Conservation (phyloP, 1,140 invertebrate genomes). For the Drosophila sulfurigaster region DNA sequence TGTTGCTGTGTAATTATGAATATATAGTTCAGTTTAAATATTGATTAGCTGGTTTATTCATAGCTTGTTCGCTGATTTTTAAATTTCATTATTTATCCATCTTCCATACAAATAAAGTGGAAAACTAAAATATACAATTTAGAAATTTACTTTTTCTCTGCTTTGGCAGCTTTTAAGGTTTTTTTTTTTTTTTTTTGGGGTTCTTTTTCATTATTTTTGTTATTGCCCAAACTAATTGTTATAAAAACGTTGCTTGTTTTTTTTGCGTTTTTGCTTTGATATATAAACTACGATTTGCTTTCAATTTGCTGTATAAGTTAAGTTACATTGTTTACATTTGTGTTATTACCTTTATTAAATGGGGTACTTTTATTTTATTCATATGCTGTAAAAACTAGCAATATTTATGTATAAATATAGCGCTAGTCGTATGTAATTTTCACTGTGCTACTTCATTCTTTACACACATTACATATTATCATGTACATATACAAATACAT, state of each 20-base stretch:
- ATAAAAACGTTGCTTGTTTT: slow-evolving; percentile 34
- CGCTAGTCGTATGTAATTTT: slow-evolving; percentile 63
- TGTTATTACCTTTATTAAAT: slow-evolving; percentile 25
- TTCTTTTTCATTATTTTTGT: background rate
- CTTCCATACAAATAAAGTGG: slow-evolving; percentile 64
- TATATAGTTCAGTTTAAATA: slow-evolving; percentile 57
- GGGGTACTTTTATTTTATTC: slow-evolving; percentile 1
- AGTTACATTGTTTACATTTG: slow-evolving; percentile 69
- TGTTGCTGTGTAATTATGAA: slow-evolving; percentile 46
- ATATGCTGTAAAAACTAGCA: slow-evolving; percentile 68
- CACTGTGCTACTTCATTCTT: slow-evolving; percentile 43
- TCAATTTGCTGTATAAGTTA: slow-evolving; percentile 57
- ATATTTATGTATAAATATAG: slow-evolving; percentile 50
- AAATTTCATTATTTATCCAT: slow-evolving; percentile 13
- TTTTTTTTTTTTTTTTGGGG: slow-evolving; percentile 4
- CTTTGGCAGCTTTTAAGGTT: slow-evolving; percentile 36
- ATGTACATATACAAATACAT: slow-evolving; percentile 56
- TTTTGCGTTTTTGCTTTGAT: background rate
- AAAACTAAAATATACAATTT: slow-evolving; percentile 61
- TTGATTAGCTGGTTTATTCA: slow-evolving; percentile 22
- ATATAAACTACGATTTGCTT: slow-evolving; percentile 42
- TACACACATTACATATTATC: slow-evolving; percentile 26
- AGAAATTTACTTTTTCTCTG: slow-evolving; percentile 13
- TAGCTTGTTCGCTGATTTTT: slow-evolving; percentile 8
- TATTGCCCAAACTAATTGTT: slow-evolving; percentile 12